Evolutionary conservation across 2,888 invertebrate genomes (phyloP).

Genomic region (Psylliodes chrysocephalus): DNA sequence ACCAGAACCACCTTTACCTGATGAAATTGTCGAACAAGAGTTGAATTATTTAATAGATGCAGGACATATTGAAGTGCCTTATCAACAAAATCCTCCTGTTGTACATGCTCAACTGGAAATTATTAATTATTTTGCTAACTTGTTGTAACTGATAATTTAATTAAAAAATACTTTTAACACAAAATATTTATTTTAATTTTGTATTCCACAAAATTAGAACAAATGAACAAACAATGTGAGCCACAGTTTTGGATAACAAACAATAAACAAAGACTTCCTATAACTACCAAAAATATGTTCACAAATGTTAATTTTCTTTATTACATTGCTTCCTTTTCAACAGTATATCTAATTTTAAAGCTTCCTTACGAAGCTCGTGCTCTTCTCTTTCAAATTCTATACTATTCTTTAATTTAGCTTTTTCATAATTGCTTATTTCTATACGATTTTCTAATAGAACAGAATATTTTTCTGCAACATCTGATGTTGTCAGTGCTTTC

Average conservation of each 20-base stretch:
- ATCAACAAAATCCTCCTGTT: neutral
- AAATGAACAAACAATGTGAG: neutral
- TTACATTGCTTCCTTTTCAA: neutral
- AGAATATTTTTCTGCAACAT: neutral
- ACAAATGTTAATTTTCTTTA: neutral
- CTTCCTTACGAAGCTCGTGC: neutral
- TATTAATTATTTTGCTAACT: neutral
- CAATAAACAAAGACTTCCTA: neutral
- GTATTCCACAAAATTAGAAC: neutral
- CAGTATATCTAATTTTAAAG: neutral
- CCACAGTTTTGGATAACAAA: neutral
- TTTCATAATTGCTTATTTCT: neutral
- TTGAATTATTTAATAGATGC: constrained; percentile 9
- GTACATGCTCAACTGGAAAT: neutral
- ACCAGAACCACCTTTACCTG: constrained; percentile 26
- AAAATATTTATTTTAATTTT: too few species aligned
- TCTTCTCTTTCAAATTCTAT: neutral
- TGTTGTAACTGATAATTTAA: neutral
- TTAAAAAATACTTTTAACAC: neutral
- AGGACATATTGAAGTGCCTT: neutral
- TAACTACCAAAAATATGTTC: neutral
- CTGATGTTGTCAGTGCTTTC: neutral
- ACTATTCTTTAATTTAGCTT: neutral
- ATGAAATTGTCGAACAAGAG: constrained; percentile 20
- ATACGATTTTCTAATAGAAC: neutral